Evolutionary conservation across 2,113 vertebrate genomes (phyloP), one percentile per base, ranked within the genome.

Genomic region (Campylomormyrus numenius): DNA sequence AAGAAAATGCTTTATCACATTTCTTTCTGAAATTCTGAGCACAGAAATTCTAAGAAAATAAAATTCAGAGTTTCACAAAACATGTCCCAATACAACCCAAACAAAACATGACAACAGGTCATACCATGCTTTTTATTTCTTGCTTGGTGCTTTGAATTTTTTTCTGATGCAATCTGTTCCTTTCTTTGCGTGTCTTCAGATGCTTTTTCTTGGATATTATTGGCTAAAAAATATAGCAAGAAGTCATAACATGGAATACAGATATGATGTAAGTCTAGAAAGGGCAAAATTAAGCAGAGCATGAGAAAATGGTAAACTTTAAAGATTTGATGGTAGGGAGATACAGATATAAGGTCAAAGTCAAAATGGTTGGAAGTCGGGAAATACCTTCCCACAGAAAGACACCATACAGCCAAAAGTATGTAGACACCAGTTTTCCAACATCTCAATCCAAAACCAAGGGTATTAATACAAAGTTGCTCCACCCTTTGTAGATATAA

Each of bases 181-280:
- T 96, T 13, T 94, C 96, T 92, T 95, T 97, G 1, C 92, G 93
- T 48, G 94, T 97, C 90, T 77, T 93, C 27, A 96, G 91, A 13
- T 5, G 89, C 89, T 96, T 97, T 90, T 96, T 97, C 90, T 91
- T 94, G 70, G 66, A 91, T 52, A 89, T 83, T 49, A 9, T 89
- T 94, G 94, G 89, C 86, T 93, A 85, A 17, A 46, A 0, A 89
- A 87, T 31, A 90, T 1, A 90, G 4, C 90, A 90, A 90, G 88
- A 2, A 9, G 21, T 1, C 56, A 10, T 42, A 24, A n/a, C 8
- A 31, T 31, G 15, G 84, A 1, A 62, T 35, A 89, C 31, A 45
- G 21, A 53, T 66, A 66, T 35, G 31, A 15, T 17, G 15, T 70
- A 70, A 70, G 62, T 39, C 31, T 35, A 77, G 2, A 39, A 77